Evolutionary conservation across 1,140 invertebrate species (phyloP).

Genomic region (Diorhabda carinulata): DNA sequence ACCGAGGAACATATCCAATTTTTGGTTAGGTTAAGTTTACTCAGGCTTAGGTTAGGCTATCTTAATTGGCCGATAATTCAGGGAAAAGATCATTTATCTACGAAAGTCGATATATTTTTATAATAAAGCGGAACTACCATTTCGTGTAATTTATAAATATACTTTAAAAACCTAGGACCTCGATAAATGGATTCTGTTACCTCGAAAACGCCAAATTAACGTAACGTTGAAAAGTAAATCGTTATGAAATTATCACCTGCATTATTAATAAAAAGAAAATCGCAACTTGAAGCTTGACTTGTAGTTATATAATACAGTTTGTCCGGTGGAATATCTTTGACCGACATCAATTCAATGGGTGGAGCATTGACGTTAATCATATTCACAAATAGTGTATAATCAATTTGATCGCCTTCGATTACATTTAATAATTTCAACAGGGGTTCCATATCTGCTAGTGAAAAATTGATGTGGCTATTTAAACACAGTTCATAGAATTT

Average conservation of each 20-base stretch:
- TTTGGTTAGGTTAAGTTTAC: no score
- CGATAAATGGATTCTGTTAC: no score
- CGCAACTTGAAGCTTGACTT: slow-evolving; percentile 30
- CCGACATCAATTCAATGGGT: slow-evolving; percentile 11
- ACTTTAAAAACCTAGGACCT: no score
- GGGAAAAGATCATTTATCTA: no score
- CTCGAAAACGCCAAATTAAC: no score
- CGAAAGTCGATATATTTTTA: no score
- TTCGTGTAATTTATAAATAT: no score
- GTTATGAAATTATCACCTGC: slow-evolving; percentile 16
- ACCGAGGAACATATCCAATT: no score
- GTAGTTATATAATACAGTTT: slow-evolving; percentile 34
- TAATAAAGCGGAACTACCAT: no score
- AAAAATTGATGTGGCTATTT: slow-evolving; percentile 26
- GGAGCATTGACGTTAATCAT: slow-evolving; percentile 32
- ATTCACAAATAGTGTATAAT: slow-evolving; percentile 38
- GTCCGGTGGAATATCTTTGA: slow-evolving; percentile 29
- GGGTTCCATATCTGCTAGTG: slow-evolving; percentile 26
- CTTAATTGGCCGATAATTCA: no score
- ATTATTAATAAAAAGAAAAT: slow-evolving; percentile 36
- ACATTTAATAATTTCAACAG: slow-evolving; percentile 27
- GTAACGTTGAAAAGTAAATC: neutral
- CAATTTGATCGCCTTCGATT: slow-evolving; percentile 33
- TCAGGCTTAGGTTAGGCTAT: no score
- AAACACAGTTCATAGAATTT: slow-evolving; percentile 32